Evolutionary conservation across 2,888 invertebrate genomes (phyloP).

Genomic region (Onchidella celtica): DNA sequence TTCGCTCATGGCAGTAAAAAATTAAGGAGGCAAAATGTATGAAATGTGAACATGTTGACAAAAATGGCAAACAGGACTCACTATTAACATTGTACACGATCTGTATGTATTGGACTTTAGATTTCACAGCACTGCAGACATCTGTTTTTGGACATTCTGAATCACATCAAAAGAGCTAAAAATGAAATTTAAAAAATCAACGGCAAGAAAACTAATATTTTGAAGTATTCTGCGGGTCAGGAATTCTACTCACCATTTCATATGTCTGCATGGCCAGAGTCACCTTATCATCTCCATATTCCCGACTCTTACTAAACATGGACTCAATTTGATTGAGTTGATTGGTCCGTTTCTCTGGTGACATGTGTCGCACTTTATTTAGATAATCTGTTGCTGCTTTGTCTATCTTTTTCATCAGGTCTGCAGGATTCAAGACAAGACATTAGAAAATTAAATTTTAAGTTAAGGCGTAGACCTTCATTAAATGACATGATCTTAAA

Average conservation of each 20-base stretch:
- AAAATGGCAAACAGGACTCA: too few species aligned
- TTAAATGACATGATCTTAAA: not conserved
- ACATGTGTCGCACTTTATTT: constrained; percentile 86
- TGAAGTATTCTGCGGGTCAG: too few species aligned
- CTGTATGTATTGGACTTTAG: too few species aligned
- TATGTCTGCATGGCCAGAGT: constrained; percentile 98
- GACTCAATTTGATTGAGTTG: constrained; percentile 89
- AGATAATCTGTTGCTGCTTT: constrained; percentile 91
- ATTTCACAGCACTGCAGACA: too few species aligned
- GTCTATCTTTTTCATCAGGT: constrained; percentile 92
- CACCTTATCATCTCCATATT: constrained; percentile 98
- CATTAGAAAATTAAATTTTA: not conserved
- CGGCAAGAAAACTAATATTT: too few species aligned
- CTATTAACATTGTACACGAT: too few species aligned
- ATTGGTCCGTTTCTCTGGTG: constrained; percentile 90
- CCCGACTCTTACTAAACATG: constrained; percentile 95
- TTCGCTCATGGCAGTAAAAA: too few species aligned
- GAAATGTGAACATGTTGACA: too few species aligned
- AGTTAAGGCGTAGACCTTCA: not conserved
- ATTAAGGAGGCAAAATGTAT: too few species aligned
- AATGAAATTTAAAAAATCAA: too few species aligned
- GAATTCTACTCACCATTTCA: constrained; percentile 85
- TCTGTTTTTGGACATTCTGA: too few species aligned
- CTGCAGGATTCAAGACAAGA: constrained; percentile 62
- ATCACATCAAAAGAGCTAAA: too few species aligned